Base-by-base conservation (phyloP, 2,113 vertebrate species). In the Periophthalmodon schlosseri region DNA sequence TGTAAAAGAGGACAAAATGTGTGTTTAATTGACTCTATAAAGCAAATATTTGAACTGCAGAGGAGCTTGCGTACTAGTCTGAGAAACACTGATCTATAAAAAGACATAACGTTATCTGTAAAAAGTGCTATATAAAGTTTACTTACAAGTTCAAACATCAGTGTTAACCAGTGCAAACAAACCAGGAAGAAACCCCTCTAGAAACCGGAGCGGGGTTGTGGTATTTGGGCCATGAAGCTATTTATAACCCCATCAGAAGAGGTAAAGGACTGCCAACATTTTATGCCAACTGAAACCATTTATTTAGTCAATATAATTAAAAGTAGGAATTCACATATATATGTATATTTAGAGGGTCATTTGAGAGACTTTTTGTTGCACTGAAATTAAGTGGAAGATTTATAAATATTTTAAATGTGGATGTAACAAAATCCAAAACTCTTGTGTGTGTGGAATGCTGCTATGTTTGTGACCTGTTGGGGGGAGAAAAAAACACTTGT, bases 161-260 rank as follows among this genome's bases (percentile, higher is more conserved):
- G 20, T 64, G 61, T 36, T 20, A 64, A 28, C 0, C 61, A 64
- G 61, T 39, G 16, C 5, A 9, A 64, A 64, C 61, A 36, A 39
- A 21, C 16, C 34, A 47, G 61, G 67, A 65, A 78, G 68, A 76
- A 72, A 80, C 82, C 73, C 47, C 14, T 1, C 69, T 66, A 50
- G 91, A 87, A 93, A 92, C 87, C 74, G 66, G 90, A 93, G 93
- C 36, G 77, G 88, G 68, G 69, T 44, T 67, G 7, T 54, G 90
- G 92, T 86, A 93, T 93, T 63, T 89, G 80, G 90, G 89, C 15
- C 89, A 44, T 7, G 9, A 10, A 92, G 89, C 79, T 93, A 93
- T 92, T 91, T 89, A 90, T 93, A 93, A 84, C 85, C 28, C 80
- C 70, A 69, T 64, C 39, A 28, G 61, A 34, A 75, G 44, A 68